These are phyloP conservation scores for Apomyelois bistriatella DNA, from an alignment of 2,888 invertebrate genomes.

Conservation along the genomic window DNA sequence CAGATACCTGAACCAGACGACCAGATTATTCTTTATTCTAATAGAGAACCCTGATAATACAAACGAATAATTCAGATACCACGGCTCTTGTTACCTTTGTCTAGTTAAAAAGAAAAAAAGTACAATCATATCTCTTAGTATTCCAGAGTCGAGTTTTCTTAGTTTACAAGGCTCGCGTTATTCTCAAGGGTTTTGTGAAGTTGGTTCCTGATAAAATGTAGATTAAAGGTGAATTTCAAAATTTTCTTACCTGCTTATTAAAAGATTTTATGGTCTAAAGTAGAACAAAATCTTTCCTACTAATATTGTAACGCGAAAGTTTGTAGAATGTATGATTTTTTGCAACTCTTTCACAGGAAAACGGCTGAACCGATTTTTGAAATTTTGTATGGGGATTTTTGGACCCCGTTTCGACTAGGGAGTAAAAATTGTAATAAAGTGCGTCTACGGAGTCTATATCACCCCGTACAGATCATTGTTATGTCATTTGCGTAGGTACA, in stretches of 20 bases:
- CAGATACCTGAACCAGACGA: neutral
- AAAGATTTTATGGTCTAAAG: too few species aligned
- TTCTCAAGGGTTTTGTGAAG: neutral
- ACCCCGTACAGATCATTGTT: too few species aligned
- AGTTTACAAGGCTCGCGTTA: neutral
- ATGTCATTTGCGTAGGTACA: too few species aligned
- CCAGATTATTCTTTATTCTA: neutral
- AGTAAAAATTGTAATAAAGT: too few species aligned
- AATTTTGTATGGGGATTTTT: too few species aligned
- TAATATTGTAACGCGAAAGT: too few species aligned
- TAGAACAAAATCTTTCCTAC: too few species aligned
- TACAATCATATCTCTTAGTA: constrained; percentile 4
- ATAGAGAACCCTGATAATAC: neutral
- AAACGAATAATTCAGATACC: neutral
- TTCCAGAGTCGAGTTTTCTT: constrained; percentile 2
- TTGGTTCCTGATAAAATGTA: neutral
- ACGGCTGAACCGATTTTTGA: too few species aligned
- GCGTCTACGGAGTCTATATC: too few species aligned
- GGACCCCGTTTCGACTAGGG: too few species aligned
- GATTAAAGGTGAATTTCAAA: neutral
- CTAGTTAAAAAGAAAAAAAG: neutral
- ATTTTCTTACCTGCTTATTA: neutral
- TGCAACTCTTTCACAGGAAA: too few species aligned
- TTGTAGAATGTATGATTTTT: too few species aligned
- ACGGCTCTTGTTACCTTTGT: neutral